Conservation (phyloP, 2,797 vertebrate genomes). For the Alosa sapidissima region DNA sequence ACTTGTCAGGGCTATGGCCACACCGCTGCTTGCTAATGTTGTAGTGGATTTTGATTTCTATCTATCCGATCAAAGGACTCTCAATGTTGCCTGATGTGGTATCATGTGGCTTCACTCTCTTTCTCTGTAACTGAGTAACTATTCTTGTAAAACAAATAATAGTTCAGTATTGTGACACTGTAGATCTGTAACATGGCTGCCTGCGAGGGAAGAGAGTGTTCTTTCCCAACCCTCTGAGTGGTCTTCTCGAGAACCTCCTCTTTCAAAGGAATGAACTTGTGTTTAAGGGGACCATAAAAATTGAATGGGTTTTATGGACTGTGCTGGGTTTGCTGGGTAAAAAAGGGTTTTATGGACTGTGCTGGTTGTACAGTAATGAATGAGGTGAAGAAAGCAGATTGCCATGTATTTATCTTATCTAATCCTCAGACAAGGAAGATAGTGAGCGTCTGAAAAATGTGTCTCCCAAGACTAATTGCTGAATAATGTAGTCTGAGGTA, state of each 20-base stretch:
- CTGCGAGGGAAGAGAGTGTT: neutral
- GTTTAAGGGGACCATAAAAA: neutral
- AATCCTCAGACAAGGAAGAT: neutral
- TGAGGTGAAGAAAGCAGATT: neutral
- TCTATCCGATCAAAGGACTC: too few relatives aligned
- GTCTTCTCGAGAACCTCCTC: neutral
- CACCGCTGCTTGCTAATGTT: too few relatives aligned
- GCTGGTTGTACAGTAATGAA: neutral
- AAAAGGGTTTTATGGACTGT: neutral
- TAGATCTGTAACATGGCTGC: neutral
- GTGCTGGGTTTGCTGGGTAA: too few relatives aligned
- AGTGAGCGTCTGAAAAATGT: neutral
- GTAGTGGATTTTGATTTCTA: too few relatives aligned
- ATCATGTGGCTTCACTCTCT: too few relatives aligned
- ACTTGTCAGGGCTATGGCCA: neutral
- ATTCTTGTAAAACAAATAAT: neutral
- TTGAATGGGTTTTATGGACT: neutral
- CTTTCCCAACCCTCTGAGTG: neutral
- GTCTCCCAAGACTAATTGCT: neutral
- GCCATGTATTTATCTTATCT: neutral
- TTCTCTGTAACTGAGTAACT: neutral
- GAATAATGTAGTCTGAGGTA: neutral
- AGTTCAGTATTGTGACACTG: neutral
- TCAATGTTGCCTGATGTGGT: too few relatives aligned
- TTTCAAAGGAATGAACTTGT: neutral